These are phyloP conservation scores for Athene noctua DNA, from an alignment of 2,113 vertebrate species.

Conservation along the genomic window DNA sequence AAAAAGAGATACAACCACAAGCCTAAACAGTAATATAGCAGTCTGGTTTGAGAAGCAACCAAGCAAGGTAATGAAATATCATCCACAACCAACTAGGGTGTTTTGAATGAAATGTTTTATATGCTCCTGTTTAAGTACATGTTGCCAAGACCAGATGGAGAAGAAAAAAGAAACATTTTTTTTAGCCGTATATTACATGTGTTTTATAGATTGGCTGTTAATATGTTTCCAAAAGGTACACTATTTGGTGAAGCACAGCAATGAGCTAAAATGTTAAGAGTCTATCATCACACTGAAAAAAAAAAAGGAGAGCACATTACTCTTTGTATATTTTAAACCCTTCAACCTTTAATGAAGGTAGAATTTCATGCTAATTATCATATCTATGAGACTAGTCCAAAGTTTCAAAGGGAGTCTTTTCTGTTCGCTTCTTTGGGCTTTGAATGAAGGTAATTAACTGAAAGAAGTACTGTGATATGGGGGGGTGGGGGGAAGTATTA, in stretches of 20 bases:
- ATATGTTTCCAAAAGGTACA: slow-evolving; percentile 51
- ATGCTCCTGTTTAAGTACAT: slow-evolving; percentile 45
- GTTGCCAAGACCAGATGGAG: slow-evolving; percentile 66
- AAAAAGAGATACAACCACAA: neutral
- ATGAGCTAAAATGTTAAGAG: slow-evolving; percentile 25
- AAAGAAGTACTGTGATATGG: neutral
- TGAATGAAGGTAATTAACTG: slow-evolving; percentile 36
- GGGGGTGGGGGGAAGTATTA: neutral
- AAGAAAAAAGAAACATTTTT: slow-evolving; percentile 68
- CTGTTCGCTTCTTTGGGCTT: slow-evolving; percentile 13
- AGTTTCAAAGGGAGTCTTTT: neutral
- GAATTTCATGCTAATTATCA: slow-evolving; percentile 37
- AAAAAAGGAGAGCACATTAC: neutral
- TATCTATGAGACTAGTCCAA: neutral
- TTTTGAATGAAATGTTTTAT: slow-evolving; percentile 43
- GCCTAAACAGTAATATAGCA: neutral
- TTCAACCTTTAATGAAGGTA: slow-evolving; percentile 30
- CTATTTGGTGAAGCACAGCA: slow-evolving; percentile 23
- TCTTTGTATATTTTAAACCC: neutral
- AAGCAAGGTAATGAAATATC: neutral
- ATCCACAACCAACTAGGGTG: neutral
- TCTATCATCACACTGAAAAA: slow-evolving; percentile 10
- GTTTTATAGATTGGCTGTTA: slow-evolving; percentile 58
- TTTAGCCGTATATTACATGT: slow-evolving; percentile 49
- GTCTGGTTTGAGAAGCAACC: neutral